Conservation (phyloP, 1,140 invertebrate species). For the Drosophila arizonae region DNA sequence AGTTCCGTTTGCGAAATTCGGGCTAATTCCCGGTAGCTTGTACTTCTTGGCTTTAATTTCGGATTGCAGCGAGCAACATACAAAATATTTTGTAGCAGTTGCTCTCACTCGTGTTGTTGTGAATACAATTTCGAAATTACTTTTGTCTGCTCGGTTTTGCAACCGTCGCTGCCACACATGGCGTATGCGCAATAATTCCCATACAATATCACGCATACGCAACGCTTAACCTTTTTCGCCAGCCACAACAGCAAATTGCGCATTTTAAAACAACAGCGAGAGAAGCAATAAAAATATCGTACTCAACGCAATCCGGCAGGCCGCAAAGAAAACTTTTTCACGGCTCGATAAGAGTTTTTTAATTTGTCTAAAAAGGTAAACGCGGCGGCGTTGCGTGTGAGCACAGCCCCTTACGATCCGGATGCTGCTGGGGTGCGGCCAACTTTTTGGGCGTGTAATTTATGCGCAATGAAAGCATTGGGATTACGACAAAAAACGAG, state of each 20-base stretch:
- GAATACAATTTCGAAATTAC: slow-evolving; percentile 40
- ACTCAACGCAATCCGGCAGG: slow-evolving; percentile 39
- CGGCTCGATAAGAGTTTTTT: slow-evolving; percentile 78
- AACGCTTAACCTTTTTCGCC: slow-evolving; percentile 56
- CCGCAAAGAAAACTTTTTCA: slow-evolving; percentile 70
- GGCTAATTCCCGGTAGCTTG: neutral
- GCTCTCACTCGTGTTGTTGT: slow-evolving; percentile 2
- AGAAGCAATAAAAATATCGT: slow-evolving; percentile 36
- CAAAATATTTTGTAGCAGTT: slow-evolving; percentile 19
- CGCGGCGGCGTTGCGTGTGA: neutral
- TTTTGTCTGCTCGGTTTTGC: slow-evolving; percentile 36
- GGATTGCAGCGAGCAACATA: slow-evolving; percentile 16
- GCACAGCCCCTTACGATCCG: neutral
- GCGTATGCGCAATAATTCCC: slow-evolving; percentile 62
- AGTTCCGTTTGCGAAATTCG: neutral
- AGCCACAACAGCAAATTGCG: slow-evolving; percentile 48
- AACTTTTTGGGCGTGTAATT: slow-evolving; percentile 75
- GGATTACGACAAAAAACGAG: slow-evolving; percentile 56
- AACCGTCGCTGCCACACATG: slow-evolving; percentile 39
- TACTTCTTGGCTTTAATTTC: slow-evolving; percentile 13
- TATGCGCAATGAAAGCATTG: slow-evolving; percentile 79
- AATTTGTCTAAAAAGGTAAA: slow-evolving; percentile 75
- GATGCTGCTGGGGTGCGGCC: slow-evolving; percentile 10
- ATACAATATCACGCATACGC: slow-evolving; percentile 66
- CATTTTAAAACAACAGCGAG: slow-evolving; percentile 54